These are phyloP conservation scores for Xestia c-nigrum DNA, from an alignment of 2,888 invertebrate species.

Conservation along the genomic window DNA sequence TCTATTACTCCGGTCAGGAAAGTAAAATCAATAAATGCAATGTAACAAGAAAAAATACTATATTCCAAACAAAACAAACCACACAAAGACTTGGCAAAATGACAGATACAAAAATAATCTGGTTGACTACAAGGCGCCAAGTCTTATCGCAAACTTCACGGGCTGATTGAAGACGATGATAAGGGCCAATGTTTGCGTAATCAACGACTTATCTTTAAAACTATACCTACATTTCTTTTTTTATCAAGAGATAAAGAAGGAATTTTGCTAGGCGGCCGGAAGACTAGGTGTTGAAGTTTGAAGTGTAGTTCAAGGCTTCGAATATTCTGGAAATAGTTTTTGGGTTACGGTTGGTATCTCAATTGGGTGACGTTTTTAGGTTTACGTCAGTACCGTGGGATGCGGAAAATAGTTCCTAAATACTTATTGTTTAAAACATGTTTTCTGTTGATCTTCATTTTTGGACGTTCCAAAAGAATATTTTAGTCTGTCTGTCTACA, in stretches of 20 bases:
- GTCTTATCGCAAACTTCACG: conserved; percentile 45
- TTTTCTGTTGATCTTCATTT: not conserved
- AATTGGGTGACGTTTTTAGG: conserved; percentile 19
- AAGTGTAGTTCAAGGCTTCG: conserved; percentile 41
- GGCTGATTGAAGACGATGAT: conserved; percentile 43
- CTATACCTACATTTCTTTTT: conserved; percentile 34
- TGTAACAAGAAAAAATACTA: not conserved
- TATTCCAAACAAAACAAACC: conserved; percentile 13
- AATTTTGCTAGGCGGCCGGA: conserved; percentile 40
- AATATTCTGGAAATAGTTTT: conserved; percentile 36
- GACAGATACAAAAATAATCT: conserved; percentile 50
- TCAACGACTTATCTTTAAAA: conserved; percentile 18
- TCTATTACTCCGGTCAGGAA: not conserved
- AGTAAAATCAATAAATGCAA: not conserved
- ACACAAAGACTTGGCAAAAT: conserved; percentile 54
- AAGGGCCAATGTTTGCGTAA: conserved; percentile 44
- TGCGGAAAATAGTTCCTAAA: not conserved
- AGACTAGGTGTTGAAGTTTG: not conserved
- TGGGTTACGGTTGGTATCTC: not conserved
- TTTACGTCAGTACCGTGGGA: conserved; percentile 25
- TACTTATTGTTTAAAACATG: not conserved
- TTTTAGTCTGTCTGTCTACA: not conserved
- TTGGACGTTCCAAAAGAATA: not conserved
- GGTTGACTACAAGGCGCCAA: conserved; percentile 58
- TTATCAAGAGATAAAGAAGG: conserved; percentile 54